A percentile compares a stretch with the other conserved stretches of the same genome.
These are phyloP conservation scores for Neuroscelio doddi DNA, from an alignment of 2,888 invertebrate species.

Conservation along the genomic window DNA sequence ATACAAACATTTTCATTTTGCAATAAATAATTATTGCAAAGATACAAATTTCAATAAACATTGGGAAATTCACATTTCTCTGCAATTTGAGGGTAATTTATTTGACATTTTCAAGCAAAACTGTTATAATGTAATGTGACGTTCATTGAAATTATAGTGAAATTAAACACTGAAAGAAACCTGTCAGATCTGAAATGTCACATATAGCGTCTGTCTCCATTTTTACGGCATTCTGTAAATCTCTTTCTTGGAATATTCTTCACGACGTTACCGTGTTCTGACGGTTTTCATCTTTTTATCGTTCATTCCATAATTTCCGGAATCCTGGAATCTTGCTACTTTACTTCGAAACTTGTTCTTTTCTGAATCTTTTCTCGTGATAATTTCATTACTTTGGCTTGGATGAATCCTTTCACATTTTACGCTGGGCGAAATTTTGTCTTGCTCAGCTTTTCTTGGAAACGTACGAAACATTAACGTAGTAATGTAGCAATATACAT, in stretches of 20 bases:
- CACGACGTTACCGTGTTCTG: conserved; percentile 39
- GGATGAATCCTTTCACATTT: conserved; percentile 30
- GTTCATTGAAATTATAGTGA: conserved; percentile 31
- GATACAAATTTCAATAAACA: too few species aligned
- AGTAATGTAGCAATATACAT: conserved; percentile 10
- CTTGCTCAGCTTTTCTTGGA: conserved; percentile 23
- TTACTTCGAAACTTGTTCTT: conserved; percentile 40
- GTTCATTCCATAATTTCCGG: conserved; percentile 46
- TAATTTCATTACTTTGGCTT: conserved; percentile 47
- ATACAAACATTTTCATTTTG: too few species aligned
- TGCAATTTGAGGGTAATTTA: too few species aligned
- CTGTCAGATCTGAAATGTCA: conserved; percentile 24
- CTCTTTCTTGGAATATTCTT: conserved; percentile 43
- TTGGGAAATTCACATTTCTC: too few species aligned
- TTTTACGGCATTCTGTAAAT: conserved; percentile 39
- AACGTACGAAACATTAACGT: conserved; percentile 35
- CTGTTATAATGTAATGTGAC: conserved; percentile 8
- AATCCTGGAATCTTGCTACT: conserved; percentile 38
- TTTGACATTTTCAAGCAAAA: background rate
- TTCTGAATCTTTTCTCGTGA: conserved; percentile 38
- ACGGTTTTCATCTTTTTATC: conserved; percentile 47
- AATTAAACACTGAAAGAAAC: conserved; percentile 34
- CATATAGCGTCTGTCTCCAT: conserved; percentile 28
- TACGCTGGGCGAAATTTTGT: conserved; percentile 20
- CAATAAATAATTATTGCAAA: too few species aligned